Percentiles rank a stretch among this genome's conserved stretches.
These are phyloP conservation scores for Brachionus angularis DNA, from an alignment of 1,140 invertebrate genomes.

Conservation along the genomic window DNA sequence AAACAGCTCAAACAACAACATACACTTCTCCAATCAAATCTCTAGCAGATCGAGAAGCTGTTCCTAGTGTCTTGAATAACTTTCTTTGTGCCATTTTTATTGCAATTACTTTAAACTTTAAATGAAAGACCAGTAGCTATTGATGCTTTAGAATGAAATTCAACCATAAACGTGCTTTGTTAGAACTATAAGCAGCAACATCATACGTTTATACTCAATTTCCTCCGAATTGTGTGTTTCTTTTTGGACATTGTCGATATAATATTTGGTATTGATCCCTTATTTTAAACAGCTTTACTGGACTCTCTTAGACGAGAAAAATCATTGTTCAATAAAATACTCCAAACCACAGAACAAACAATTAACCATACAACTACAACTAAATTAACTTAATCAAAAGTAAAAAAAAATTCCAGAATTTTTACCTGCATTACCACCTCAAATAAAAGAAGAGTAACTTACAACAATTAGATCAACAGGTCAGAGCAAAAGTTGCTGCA, in stretches of 20 bases:
- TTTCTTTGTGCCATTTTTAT: conserved; percentile 3
- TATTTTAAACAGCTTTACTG: conserved; percentile 81
- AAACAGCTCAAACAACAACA: background rate
- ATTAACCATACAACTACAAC: conserved; percentile 51
- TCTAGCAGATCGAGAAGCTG: conserved; percentile 42
- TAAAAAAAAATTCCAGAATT: conserved; percentile 85
- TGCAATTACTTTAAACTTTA: background rate
- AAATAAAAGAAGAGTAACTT: conserved; percentile 81
- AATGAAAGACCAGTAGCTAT: conserved; percentile 39
- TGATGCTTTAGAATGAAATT: conserved; percentile 1
- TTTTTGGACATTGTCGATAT: conserved; percentile 39
- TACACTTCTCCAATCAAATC: conserved; percentile 45
- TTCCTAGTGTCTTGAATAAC: conserved; percentile 1
- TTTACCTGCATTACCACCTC: conserved; percentile 78
- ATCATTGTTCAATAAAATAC: conserved; percentile 72
- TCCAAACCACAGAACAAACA: conserved; percentile 44
- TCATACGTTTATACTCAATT: conserved; percentile 1
- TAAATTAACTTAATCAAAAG: conserved; percentile 44
- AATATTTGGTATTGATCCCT: conserved; percentile 84
- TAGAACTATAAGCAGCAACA: conserved; percentile 26
- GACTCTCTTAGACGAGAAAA: conserved; percentile 83
- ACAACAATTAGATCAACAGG: conserved; percentile 78
- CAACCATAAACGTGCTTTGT: background rate
- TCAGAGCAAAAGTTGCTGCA: conserved; percentile 51
- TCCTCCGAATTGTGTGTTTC: conserved; percentile 17